These are phyloP conservation scores for Nipponacmea schrenckii DNA, from an alignment of 2,888 invertebrate species.

Conservation along the genomic window DNA sequence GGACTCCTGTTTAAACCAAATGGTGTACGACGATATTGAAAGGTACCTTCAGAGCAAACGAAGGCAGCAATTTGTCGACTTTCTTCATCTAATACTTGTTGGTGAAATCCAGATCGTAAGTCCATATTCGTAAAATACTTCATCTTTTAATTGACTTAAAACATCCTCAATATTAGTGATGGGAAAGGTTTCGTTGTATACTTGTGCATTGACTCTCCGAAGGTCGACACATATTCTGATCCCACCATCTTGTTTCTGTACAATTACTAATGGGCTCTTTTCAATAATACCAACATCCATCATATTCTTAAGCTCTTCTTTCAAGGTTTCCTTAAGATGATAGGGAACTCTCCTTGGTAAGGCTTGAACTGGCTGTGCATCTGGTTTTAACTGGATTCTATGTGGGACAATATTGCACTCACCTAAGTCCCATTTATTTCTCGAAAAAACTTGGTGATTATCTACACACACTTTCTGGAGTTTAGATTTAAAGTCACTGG, in stretches of 20 bases:
- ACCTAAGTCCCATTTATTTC: background rate
- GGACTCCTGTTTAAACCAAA: too few relatives aligned
- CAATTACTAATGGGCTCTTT: background rate
- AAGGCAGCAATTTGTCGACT: background rate
- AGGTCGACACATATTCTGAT: constrained; percentile 2
- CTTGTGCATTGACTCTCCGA: background rate
- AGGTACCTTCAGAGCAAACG: background rate
- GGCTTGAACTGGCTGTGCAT: background rate
- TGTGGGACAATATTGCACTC: background rate
- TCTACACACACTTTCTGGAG: background rate
- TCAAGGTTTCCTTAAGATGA: background rate
- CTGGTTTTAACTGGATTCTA: background rate
- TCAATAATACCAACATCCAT: background rate
- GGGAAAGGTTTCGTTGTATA: constrained; percentile 2
- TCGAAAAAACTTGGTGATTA: background rate
- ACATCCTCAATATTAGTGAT: background rate
- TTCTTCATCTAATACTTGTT: background rate
- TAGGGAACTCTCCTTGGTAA: background rate
- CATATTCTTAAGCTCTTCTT: background rate
- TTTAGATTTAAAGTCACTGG: background rate
- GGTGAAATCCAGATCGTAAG: background rate
- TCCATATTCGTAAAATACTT: constrained; percentile 3
- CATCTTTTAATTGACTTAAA: background rate
- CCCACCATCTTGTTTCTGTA: background rate
- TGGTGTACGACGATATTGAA: constrained; percentile 3